Evolutionary conservation across 2,888 invertebrate species (phyloP), one percentile per base, ranked within the genome.

Genomic region (Theodoxus fluviatilis): DNA sequence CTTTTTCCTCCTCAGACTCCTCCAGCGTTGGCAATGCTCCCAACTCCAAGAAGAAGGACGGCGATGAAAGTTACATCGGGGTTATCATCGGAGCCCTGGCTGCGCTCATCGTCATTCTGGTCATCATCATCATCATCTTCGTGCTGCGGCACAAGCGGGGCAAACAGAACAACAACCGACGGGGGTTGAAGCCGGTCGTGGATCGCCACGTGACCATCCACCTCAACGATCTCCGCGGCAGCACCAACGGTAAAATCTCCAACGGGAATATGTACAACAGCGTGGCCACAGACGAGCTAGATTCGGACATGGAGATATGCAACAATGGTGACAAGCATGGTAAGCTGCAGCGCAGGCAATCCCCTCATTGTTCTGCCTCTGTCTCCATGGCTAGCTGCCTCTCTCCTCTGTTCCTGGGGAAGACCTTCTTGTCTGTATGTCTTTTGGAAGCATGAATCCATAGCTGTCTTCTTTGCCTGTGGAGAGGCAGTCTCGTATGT

Each of bases 61-160:
- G 79, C 43, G 80, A 81, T 55, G 81, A 81, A 65, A 78, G 80
- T 69, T 79, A 80, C 71, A 82, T 84, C 52, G 83, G 82, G 18
- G 81, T 83, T 69, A 80, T 84, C 68, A 81, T 83, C 52, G 83
- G 81, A 6, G 80, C 93, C 4, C 87, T 93, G 65, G 92, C 92
- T 33, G 92, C 92, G 1, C 90, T 93, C 63, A 80, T 86, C 43
- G 77, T 85, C 67, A 92, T 93, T 67, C 90, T 94, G 67, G 88
- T 94, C 1, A 88, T 93, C 33, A 92, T 91, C 1, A 92, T 92
- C 7, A 91, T 92, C 43, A 92, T 93, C 79, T 89, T 93, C 68
- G 91, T 93, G 69, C 74, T 81, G 40, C 80, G 81, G 66, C 81
- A 82, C 70, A 79, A 80, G 59, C 74, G 79, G 12, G 76, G 79